Evolutionary conservation across 1,140 invertebrate species (phyloP), one percentile per base, ranked within the genome.

Genomic region (Diorhabda sublineata): DNA sequence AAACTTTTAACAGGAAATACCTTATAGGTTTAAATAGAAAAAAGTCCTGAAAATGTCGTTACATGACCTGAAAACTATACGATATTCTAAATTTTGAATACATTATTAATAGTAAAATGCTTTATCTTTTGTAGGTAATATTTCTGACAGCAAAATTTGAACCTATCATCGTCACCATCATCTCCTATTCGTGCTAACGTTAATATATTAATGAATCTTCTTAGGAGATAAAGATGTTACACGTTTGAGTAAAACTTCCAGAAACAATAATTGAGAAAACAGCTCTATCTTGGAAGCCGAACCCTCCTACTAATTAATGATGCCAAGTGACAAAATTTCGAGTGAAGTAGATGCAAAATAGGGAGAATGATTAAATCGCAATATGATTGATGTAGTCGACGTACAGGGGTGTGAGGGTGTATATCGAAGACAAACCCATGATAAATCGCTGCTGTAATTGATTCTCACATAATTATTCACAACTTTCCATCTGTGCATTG

Each of bases 401-500:
- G 59, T 64, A 47, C 11, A 11, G 11, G 65, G 65, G 65, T 67
- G 58, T 57, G 64, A 65, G 52, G 52, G 64, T 65, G 64, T 61
- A 58, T 59, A 67, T 64, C 41, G 58, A 60, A 60, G 65, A 70
- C 68, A 70, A 73, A 73, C 67, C 63, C 61, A 71, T 78, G 76
- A 78, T 78, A 75, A 78, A 78, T 78, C 67, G 75, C 74, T 71
- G 74, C 73, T 75, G 73, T 78, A 78, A 78, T 78, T 78, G 76
- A 78, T 78, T 78, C 69, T 71, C 67, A 70, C 71, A 75, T 78
- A 78, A 77, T 78, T 78, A 78, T 76, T 78, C 75, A 78, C 75
- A 67, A 67, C 67, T 71, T 73, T 69, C 72, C 75, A 76, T 75
- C 76, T 76, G 76, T 76, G 73, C 74, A 76, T 78, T 78, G 75